A percentile compares a stretch with the other conserved stretches of the same genome.
phyloP scores from a whole-genome alignment of 2,113 vertebrate species.

The Bubo bubo region DNA sequence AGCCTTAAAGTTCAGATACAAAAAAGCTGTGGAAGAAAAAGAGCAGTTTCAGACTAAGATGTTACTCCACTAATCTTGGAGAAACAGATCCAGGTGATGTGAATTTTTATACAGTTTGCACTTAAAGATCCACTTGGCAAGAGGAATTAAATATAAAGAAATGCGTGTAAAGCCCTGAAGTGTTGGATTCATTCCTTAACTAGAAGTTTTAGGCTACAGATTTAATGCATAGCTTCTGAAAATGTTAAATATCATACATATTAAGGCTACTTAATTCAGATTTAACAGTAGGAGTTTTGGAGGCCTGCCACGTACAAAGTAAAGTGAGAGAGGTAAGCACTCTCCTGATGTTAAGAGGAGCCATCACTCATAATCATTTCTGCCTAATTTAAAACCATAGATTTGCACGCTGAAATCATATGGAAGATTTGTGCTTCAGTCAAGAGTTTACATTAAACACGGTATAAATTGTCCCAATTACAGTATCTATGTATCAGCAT shows the following conservation, averaged over 20 bases:
- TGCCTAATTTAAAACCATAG: conserved; percentile 13
- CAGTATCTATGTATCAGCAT: background rate
- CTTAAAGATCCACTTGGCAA: conserved; percentile 14
- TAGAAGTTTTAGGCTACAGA: conserved; percentile 14
- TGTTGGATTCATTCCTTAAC: conserved; percentile 5
- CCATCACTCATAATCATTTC: conserved; percentile 29
- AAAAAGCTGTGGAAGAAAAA: background rate
- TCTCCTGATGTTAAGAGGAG: conserved; percentile 10
- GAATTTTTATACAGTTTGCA: conserved; percentile 23
- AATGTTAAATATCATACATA: conserved; percentile 55
- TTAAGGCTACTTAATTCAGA: conserved; percentile 60
- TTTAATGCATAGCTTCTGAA: conserved; percentile 47
- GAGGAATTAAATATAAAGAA: conserved; percentile 39
- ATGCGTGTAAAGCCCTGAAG: background rate
- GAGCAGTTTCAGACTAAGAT: conserved; percentile 17
- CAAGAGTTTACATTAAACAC: conserved; percentile 6
- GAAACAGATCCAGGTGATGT: conserved; percentile 22
- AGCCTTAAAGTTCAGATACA: conserved; percentile 2
- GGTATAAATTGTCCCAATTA: background rate
- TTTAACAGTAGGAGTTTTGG: conserved; percentile 55
- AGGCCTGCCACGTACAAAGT: conserved; percentile 45
- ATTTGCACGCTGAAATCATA: background rate
- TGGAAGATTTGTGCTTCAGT: background rate
- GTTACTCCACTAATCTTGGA: conserved; percentile 40
- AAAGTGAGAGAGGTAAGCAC: conserved; percentile 34